Base-by-base conservation (phyloP, 2,797 vertebrate genomes). In the Pseudomugil gertrudae region DNA sequence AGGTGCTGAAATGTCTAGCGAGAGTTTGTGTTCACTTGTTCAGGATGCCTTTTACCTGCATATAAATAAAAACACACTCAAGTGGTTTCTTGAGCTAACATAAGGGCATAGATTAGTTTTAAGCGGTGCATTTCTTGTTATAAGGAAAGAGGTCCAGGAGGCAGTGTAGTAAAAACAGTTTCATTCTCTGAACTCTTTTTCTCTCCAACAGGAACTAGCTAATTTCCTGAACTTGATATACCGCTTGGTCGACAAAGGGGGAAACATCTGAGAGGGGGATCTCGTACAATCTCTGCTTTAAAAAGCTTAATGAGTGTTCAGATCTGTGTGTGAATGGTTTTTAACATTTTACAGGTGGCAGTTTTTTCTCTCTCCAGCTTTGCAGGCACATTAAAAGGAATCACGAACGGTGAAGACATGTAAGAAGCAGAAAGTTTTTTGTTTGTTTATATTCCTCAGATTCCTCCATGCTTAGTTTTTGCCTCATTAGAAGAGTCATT, bases 221-320 rank as follows among this genome's bases (percentile, higher is more conserved):
- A 90, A 92, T 93, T 94, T 94, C 93, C 93, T 93, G 92, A 92
- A 90, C 90, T 87, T 87, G 90, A 91, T 90, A 85, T 87, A 81
- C 87, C 85, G 86, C 89, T 93, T 79, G 88, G 86, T 88, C 51
- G 76, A 82, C 78, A 79, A 75, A 66, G 78, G 83, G 84, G 70
- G 82, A 85, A 87, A 90, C 83, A 87, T 91, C 88, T 89, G 79
- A 90, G 84, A 85, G 71, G 74, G 67, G 70, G 84, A 86, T 84
- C 78, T 89, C 79, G 24, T 74, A 70, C 59, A 87, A 72, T 75
- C 86, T 81, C 71, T 63, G 52, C 64, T 87, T 86, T 75, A 78
- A 87, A 86, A 81, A 58, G 71, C 78, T 72, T 90, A 92, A 93
- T 87, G 87, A 91, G 83, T 82, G 79, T 82, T 90, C 77, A 71